A percentile compares a stretch with the other conserved stretches of the same genome.
Evolutionary conservation across 2,113 vertebrate genomes (phyloP).

Genomic region (Zosterops borbonicus): DNA sequence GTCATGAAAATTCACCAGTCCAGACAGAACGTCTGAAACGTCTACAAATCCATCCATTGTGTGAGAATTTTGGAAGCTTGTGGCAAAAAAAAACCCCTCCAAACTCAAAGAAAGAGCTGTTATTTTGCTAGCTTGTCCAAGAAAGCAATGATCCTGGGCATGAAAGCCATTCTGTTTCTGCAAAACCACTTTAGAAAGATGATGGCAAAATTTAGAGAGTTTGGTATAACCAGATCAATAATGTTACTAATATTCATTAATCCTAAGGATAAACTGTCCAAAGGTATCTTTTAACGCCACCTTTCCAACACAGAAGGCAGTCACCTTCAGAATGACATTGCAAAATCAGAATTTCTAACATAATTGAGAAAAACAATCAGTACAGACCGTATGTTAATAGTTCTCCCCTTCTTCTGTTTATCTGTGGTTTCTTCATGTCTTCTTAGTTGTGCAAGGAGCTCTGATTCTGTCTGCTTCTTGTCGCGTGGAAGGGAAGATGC

Average conservation of each 20-base stretch:
- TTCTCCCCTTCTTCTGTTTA: conserved; percentile 69
- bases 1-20: conserved; percentile 50
- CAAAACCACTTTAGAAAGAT: conserved; percentile 7
- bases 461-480: conserved; percentile 77
- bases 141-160: background rate
- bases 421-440: conserved; percentile 77
- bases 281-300: background rate
- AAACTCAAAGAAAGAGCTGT: background rate
- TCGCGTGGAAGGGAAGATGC: conserved; percentile 81
- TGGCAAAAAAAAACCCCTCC: background rate
- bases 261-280: background rate
- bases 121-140: conserved; percentile 13
- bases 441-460: conserved; percentile 83
- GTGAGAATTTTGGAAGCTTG: background rate
- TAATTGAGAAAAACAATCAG: background rate
- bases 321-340: background rate
- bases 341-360: background rate
- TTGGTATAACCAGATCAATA: background rate
- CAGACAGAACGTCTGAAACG: conserved; percentile 46
- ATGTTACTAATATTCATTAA: background rate
- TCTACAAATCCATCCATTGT: conserved; percentile 37
- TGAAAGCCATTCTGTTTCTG: conserved; percentile 6
- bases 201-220: background rate
- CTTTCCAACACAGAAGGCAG: background rate
- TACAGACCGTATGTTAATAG: conserved; percentile 77